A percentile compares a stretch with the other conserved stretches of the same genome.
Conservation (phyloP, 2,113 vertebrate species). For the Paramisgurnus dabryanus region DNA sequence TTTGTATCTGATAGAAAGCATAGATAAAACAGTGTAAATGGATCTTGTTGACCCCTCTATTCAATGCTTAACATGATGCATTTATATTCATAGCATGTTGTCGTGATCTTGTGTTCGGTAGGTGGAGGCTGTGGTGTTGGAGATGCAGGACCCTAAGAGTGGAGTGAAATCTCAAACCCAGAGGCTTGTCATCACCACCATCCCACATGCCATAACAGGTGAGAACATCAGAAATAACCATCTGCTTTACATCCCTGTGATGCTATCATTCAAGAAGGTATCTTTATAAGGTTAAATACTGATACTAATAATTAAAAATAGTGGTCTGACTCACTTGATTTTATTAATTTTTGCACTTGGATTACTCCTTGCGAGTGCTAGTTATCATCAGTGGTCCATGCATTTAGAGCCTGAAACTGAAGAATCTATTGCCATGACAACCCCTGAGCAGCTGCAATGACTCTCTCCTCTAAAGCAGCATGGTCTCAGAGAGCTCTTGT, state of each 20-base stretch:
- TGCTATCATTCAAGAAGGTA: not conserved
- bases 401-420: constrained; percentile 58
- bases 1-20: not conserved
- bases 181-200: constrained; percentile 81
- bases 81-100: not conserved
- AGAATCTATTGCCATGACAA: constrained; percentile 80
- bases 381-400: constrained; percentile 38
- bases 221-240: constrained; percentile 38
- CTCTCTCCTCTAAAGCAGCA: constrained; percentile 41
- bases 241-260: not conserved
- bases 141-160: constrained; percentile 89
- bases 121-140: constrained; percentile 85
- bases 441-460: constrained; percentile 59
- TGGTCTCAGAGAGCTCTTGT: constrained; percentile 39
- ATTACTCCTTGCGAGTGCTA: constrained; percentile 30
- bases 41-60: no score
- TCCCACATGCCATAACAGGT: constrained; percentile 93
- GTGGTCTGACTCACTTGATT: constrained; percentile 3
- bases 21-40: not conserved
- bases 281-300: not conserved
- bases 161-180: constrained; percentile 88
- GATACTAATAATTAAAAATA: not conserved
- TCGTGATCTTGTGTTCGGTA: constrained; percentile 58
- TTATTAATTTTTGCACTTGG: constrained; percentile 14
- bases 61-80: not conserved